These are phyloP conservation scores for Gibbula magus DNA, from an alignment of 2,888 invertebrate species.

Conservation along the genomic window DNA sequence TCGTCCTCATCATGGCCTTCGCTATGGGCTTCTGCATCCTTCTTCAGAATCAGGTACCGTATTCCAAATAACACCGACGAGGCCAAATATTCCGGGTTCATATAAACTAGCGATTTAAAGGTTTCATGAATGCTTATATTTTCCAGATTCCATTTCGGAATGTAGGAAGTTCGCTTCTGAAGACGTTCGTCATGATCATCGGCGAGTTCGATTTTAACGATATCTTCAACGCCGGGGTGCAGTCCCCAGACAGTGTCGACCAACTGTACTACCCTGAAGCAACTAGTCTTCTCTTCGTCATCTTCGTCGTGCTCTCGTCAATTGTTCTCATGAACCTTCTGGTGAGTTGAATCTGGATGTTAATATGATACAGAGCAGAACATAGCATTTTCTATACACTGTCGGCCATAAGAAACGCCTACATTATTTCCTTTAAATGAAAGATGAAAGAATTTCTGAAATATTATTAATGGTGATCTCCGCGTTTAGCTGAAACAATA, in stretches of 20 bases:
- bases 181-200: constrained; percentile 67
- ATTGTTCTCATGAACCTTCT: constrained; percentile 67
- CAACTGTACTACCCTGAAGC: constrained; percentile 56
- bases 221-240: constrained; percentile 36
- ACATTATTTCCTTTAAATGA: too few species aligned
- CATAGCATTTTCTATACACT: too few species aligned
- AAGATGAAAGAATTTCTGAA: too few species aligned
- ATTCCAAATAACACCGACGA: not conserved
- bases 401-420: too few species aligned
- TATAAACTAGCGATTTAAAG: too few species aligned
- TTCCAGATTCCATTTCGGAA: constrained; percentile 47
- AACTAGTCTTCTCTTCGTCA: constrained; percentile 72
- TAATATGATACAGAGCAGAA: too few species aligned
- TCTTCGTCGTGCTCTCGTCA: constrained; percentile 61
- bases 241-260: not conserved
- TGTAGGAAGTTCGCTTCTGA: constrained; percentile 48
- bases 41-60: not conserved
- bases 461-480: too few species aligned
- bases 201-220: constrained; percentile 62
- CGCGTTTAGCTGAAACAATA: too few species aligned
- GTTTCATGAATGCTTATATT: not conserved
- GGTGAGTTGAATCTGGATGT: constrained; percentile 43
- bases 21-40: constrained; percentile 47
- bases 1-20: constrained; percentile 54
- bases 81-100: too few species aligned